Base-by-base conservation (phyloP, 2,797 vertebrate genomes). In the Pristis pectinata region DNA sequence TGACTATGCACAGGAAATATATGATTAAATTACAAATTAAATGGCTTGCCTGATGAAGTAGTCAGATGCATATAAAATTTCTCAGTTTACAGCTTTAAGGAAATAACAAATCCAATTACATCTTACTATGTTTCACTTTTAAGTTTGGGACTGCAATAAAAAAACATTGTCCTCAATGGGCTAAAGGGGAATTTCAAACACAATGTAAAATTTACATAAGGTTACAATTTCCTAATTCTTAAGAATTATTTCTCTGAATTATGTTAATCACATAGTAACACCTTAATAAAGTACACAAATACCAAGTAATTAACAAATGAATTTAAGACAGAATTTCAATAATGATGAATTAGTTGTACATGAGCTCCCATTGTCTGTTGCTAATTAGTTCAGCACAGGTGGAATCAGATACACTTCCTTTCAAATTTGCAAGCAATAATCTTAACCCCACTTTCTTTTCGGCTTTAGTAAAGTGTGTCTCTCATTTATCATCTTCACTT, bases 301-400 rank as follows among this genome's bases (percentile, higher is more conserved):
- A 76, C 44, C 72, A 17, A 94, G 41, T 94, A 30, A 94, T 76
- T 94, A 74, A 76, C 5, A 56, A 56, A 56, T 56, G 72, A 76
- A 94, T 94, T 72, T 53, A 94, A 72, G 92, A 94, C 92, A 94
- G 49, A 76, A 74, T 94, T 70, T 94, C 92, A 94, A 94, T 94
- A 76, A 74, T 94, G 70, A 94, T 94, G 70, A 93, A 93, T 76
- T 76, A 76, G 9, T 94, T 30, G 19, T 0, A 19, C 44, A 76
- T 19, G 44, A 76, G 27, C 17, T 76, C 70, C 30, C 44, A 94
- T 74, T 67, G 61, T 92, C 64, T 76, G 70, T 56, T 94, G 92
- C 15, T 94, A 94, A 93, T 74, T 74, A 34, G 70, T 94, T 76
- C 30, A n/a, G 72, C 13, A n/a, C 92, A 94, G 87, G 44, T 94